A percentile compares a stretch with the other conserved stretches of the same genome.
phyloP scores from a whole-genome alignment of 2,888 invertebrate genomes.

The Andrena minutula region DNA sequence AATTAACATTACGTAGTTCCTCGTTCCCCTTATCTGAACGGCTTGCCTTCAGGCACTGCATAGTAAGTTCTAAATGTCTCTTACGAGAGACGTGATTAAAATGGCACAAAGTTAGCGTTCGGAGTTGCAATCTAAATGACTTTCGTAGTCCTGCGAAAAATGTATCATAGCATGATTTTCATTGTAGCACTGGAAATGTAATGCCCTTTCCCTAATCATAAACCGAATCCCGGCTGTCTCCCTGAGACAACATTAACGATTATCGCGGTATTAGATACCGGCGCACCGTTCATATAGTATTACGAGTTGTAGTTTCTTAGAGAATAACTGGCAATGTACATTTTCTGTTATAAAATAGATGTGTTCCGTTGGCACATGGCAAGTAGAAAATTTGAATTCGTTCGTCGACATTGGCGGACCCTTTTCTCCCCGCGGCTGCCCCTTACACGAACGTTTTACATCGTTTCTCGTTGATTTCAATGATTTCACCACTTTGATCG shows the following conservation, averaged over 20 bases:
- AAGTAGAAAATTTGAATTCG: constrained; percentile 38
- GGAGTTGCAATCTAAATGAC: constrained; percentile 2
- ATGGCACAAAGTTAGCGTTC: constrained; percentile 39
- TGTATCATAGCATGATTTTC: constrained; percentile 9
- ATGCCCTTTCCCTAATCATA: constrained; percentile 22
- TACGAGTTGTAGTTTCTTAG: constrained; percentile 40
- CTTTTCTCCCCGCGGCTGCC: neutral
- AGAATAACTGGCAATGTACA: constrained; percentile 62
- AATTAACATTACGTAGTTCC: constrained; percentile 32
- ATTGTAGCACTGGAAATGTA: constrained; percentile 53
- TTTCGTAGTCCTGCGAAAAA: constrained; percentile 30
- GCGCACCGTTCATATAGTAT: constrained; percentile 35
- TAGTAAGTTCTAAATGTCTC: constrained; percentile 20
- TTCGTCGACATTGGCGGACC: constrained; percentile 6
- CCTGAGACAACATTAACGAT: constrained; percentile 50
- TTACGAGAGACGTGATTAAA: constrained; percentile 21
- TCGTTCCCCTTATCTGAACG: constrained; percentile 8
- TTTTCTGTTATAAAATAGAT: constrained; percentile 47
- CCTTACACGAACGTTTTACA: constrained; percentile 30
- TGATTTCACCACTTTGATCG: neutral
- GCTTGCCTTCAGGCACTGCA: constrained; percentile 9
- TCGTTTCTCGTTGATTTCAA: constrained; percentile 4
- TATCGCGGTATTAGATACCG: constrained; percentile 38
- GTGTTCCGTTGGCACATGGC: constrained; percentile 56
- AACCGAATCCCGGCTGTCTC: constrained; percentile 34